Conservation (phyloP, 2,888 invertebrate genomes). For the Mythimna impura region DNA sequence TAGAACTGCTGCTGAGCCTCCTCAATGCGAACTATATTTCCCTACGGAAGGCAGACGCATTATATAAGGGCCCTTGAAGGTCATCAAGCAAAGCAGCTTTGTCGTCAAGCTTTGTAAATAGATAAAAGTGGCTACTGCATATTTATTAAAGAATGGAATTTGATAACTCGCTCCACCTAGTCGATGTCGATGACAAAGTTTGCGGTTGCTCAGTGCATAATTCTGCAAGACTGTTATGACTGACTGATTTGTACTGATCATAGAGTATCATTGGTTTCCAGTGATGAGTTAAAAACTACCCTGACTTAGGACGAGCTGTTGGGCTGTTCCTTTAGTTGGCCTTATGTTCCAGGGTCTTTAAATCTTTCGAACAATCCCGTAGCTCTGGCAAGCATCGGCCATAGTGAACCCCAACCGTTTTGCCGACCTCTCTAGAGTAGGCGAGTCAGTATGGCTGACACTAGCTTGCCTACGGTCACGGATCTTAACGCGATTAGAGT, state of each 20-base stretch:
- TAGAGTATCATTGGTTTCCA: not conserved
- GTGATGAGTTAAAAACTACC: not conserved
- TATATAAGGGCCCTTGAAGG: conserved; percentile 85
- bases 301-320: not conserved
- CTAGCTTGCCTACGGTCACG: no score
- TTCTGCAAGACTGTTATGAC: not conserved
- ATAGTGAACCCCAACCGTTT: no score
- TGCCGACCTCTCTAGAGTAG: no score
- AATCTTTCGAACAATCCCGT: no score
- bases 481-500: no score
- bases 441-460: no score
- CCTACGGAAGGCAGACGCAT: conserved; percentile 76
- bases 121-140: conserved; percentile 52
- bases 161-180: conserved; percentile 40
- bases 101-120: conserved; percentile 47
- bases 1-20: conserved; percentile 84
- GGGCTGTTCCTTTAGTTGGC: no score
- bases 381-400: no score
- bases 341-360: no score
- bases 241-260: not conserved
- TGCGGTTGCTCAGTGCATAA: conserved; percentile 7
- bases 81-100: conserved; percentile 69
- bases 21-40: conserved; percentile 84
- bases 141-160: conserved; percentile 44
- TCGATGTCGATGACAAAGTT: conserved; percentile 13